Evolutionary conservation across 2,888 invertebrate genomes (phyloP).

Genomic region (Xestobium rufovillosum): DNA sequence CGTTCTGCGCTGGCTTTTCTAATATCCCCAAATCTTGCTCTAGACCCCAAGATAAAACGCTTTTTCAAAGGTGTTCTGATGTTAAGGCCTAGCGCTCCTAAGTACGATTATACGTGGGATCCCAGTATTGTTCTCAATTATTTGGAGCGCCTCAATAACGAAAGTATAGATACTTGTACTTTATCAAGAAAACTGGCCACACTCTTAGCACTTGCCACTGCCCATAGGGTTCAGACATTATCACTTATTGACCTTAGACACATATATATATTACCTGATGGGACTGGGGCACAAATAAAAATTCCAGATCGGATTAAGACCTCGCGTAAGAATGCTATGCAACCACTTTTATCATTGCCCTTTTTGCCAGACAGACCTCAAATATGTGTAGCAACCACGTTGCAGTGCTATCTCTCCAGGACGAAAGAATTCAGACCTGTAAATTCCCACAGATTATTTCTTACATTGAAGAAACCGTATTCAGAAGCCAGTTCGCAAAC

Average conservation of each 20-base stretch:
- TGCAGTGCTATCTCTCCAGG: constrained; percentile 6
- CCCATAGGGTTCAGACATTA: constrained; percentile 8
- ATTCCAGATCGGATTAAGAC: constrained; percentile 5
- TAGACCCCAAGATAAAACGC: constrained; percentile 1
- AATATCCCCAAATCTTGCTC: not conserved
- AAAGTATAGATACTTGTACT: not conserved
- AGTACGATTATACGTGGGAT: constrained; percentile 8
- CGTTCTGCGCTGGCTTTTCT: constrained; percentile 2
- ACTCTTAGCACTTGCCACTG: constrained; percentile 8
- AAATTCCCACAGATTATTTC: constrained; percentile 5
- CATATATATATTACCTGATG: constrained; percentile 3
- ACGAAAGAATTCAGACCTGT: constrained; percentile 8
- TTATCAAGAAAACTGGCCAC: constrained; percentile 6
- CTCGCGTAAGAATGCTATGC: constrained; percentile 2
- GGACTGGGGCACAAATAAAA: constrained; percentile 1
- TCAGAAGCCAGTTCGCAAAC: constrained; percentile 8
- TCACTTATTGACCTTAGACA: constrained; percentile 4
- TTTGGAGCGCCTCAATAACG: not conserved
- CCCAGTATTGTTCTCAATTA: constrained; percentile 4
- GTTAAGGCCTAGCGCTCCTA: constrained; percentile 4
- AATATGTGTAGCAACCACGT: constrained; percentile 10
- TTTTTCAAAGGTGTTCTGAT: constrained; percentile 5
- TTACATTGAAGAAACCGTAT: constrained; percentile 12
- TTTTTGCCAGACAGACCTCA: constrained; percentile 8
- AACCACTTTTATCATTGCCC: constrained; percentile 4